Evolutionary conservation across 2,797 vertebrate species (phyloP), one percentile per base, ranked within the genome.

Genomic region (Erethizon dorsatum): DNA sequence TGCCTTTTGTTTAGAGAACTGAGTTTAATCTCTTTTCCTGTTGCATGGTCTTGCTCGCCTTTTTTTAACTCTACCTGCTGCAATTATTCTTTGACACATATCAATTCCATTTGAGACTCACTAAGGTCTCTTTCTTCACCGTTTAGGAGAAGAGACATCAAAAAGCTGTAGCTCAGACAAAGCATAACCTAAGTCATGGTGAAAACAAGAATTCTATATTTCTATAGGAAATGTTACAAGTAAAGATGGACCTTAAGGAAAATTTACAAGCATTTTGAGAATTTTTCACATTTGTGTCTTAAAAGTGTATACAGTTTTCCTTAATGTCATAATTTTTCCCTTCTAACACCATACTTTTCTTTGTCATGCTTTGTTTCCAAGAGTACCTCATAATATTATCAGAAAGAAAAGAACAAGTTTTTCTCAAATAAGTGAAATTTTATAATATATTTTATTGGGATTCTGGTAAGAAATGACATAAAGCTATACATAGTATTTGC

Each of bases 191-290:
- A 79, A 79, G 12, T 73, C 31, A 77, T 84, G 8, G 26, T 83
- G 28, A 91, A 90, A 84, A 63, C 41, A 24, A 11, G 37, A 41
- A 41, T 41, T 13, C 57, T 28, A 59, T 75, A 63, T 79, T 89
- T 93, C 17, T 31, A 15, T 2, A 31, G 17, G 22, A 86, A 93
- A 83, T 57, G 10, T 61, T 89, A 26, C 9, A 83, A 52, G 20
- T 86, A 47, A 85, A 78, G 14, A 31, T 88, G 65, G 6, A 59
- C 59, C 63, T 78, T 11, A 65, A 65, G n/a, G 11, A 57, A 17
- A 33, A 61, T 97, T 95, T 69, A 61, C 2, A 92, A 94, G 17
- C 6, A 92, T 83, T 94, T 89, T 90, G 56, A 85, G 11, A 95
- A 37, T 13, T 91, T 93, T 93, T 85, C 31, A 85, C 31, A 88